Conservation (phyloP, 2,888 invertebrate species). For the Oscheius sp. region DNA sequence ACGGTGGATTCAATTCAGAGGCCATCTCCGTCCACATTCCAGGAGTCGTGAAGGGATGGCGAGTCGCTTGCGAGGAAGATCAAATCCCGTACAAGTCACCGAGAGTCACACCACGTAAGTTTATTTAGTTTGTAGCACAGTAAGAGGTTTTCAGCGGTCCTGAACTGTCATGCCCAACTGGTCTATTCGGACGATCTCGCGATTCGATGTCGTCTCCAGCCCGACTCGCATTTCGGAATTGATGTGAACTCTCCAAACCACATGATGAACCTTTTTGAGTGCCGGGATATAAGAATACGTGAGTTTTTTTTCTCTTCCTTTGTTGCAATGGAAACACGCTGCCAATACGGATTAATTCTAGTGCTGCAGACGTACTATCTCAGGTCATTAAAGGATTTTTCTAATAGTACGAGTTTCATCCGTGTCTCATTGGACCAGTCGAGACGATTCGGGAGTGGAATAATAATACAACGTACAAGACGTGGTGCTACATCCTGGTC, state of each 20-base stretch:
- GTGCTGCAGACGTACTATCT: too few species aligned
- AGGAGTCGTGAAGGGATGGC: neutral
- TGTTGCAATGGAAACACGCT: neutral
- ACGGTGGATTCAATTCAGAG: neutral
- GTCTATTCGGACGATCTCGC: slow-evolving; percentile 16
- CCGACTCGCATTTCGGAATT: slow-evolving; percentile 38
- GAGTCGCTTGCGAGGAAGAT: neutral
- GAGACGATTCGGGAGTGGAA: too few species aligned
- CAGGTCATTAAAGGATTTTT: too few species aligned
- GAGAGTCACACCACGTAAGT: slow-evolving; percentile 18
- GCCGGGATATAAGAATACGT: slow-evolving; percentile 44
- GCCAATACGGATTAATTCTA: too few species aligned
- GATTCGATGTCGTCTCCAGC: slow-evolving; percentile 34
- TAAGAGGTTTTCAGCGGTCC: neutral
- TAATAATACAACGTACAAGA: too few species aligned
- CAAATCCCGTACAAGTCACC: neutral
- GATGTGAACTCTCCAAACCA: slow-evolving; percentile 39
- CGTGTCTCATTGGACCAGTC: too few species aligned
- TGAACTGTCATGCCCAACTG: slow-evolving; percentile 22
- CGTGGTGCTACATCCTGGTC: too few species aligned
- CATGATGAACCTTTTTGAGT: slow-evolving; percentile 44
- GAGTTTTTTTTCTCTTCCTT: slow-evolving; percentile 14
- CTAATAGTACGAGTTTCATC: too few species aligned
- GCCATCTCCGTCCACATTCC: neutral
- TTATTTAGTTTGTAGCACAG: neutral